Percentiles rank a stretch among this genome's conserved stretches.
phyloP scores from a whole-genome alignment of 1,140 invertebrate species.

The Drosophila serrata region DNA sequence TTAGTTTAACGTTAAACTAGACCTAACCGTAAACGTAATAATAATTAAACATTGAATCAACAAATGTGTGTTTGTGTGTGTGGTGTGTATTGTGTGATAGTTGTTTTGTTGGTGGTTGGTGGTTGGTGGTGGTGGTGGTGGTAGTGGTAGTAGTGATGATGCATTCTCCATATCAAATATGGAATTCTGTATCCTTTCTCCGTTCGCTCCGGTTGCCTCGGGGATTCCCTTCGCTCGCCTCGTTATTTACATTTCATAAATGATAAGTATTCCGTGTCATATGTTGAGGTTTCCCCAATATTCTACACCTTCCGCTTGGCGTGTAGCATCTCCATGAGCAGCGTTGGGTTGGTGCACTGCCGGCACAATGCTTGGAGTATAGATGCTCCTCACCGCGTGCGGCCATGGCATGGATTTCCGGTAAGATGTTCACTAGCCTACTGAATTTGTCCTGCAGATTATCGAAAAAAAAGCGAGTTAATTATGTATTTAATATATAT shows the following conservation, averaged over 20 bases:
- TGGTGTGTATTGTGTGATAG: constrained; percentile 52
- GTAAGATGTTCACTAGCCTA: constrained; percentile 95
- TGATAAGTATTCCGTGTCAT: constrained; percentile 57
- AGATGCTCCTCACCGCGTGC: constrained; percentile 97
- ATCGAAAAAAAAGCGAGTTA: no score
- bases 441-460: constrained; percentile 98
- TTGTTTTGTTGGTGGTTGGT: constrained; percentile 58
- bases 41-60: constrained; percentile 82
- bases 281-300: constrained; percentile 1
- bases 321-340: constrained; percentile 99
- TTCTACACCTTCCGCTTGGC: constrained; percentile 93
- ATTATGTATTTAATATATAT: background rate
- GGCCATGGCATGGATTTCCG: constrained; percentile 96
- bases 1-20: constrained; percentile 68
- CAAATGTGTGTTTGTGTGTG: constrained; percentile 75
- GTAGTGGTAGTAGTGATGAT: constrained; percentile 79
- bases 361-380: constrained; percentile 96
- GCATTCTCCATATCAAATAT: constrained; percentile 56
- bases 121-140: constrained; percentile 50
- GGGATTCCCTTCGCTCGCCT: constrained; percentile 23
- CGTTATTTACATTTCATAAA: constrained; percentile 71
- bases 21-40: constrained; percentile 72
- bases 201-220: constrained; percentile 28
- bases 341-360: constrained; percentile 97
- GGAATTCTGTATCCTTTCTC: constrained; percentile 36